phyloP scores from a whole-genome alignment of 2,888 invertebrate genomes.

The Microctonus hyperodae region DNA sequence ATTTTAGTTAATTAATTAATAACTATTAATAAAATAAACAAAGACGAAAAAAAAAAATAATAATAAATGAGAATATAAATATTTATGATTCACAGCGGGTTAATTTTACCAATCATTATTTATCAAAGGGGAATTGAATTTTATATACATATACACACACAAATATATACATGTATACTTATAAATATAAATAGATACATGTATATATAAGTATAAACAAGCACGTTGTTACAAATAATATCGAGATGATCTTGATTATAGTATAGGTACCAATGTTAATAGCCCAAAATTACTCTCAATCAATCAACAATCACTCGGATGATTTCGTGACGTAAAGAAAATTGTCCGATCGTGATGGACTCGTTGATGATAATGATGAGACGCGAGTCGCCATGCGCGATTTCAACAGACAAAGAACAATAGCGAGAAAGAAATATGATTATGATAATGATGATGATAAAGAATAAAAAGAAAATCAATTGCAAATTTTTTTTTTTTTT shows the following conservation, averaged over 20 bases:
- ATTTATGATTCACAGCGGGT: not conserved
- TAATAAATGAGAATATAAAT: not conserved
- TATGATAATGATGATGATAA: not conserved
- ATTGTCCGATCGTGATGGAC: slow-evolving; percentile 29
- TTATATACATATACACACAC: no score
- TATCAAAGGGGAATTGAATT: not conserved
- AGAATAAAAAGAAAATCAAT: slow-evolving; percentile 22
- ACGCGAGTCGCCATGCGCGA: slow-evolving; percentile 5
- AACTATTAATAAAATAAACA: not conserved
- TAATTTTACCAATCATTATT: not conserved
- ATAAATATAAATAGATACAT: not conserved
- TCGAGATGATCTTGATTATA: not conserved
- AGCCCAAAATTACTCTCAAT: slow-evolving; percentile 28
- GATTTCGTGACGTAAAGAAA: slow-evolving; percentile 32
- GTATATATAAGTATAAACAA: not conserved
- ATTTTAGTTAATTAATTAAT: slow-evolving; percentile 2
- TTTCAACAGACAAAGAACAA: slow-evolving; percentile 5
- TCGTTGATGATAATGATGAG: slow-evolving; percentile 22
- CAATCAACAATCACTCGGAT: slow-evolving; percentile 32
- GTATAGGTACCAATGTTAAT: slow-evolving; percentile 10
- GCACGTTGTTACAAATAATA: not conserved
- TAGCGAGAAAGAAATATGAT: not conserved
- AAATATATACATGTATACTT: not conserved
- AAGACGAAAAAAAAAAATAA: no score
- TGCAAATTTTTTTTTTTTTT: slow-evolving; percentile 29